Percentiles rank a stretch among this genome's conserved stretches.
Conservation (phyloP, 2,888 invertebrate species). For the Luperina nickerlii region DNA sequence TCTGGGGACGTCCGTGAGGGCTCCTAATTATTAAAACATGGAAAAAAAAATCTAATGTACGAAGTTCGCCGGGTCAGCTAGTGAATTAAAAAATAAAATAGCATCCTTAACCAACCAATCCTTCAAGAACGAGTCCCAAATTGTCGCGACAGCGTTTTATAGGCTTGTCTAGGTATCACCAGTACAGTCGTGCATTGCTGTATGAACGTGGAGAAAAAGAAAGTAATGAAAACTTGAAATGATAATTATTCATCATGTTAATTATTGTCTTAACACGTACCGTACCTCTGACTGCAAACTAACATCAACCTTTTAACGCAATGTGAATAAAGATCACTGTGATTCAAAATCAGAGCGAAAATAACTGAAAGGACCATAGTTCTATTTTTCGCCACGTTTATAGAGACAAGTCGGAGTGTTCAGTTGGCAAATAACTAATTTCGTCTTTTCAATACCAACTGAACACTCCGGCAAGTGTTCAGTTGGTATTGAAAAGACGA, state of each 20-base stretch:
- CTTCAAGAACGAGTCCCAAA: not conserved
- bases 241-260: not conserved
- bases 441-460: not conserved
- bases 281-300: not conserved
- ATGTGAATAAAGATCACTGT: not conserved
- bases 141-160: not conserved
- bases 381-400: not conserved
- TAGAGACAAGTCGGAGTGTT: not conserved
- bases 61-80: no score
- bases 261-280: not conserved
- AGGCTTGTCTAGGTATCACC: not conserved
- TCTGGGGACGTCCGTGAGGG: no score
- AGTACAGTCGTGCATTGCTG: not conserved
- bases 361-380: not conserved
- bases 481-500: not conserved
- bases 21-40: no score
- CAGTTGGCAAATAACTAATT: slow-evolving; percentile 2
- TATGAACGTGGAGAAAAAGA: not conserved
- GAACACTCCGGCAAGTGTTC: not conserved
- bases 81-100: not conserved
- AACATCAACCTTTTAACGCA: not conserved
- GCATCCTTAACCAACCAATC: not conserved
- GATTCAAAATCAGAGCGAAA: not conserved
- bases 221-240: not conserved
- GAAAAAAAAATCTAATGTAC: no score